Evolutionary conservation across 35 echinoderm and acorn worm species (phyloP).

Genomic region (Nesometra sesokonis): DNA sequence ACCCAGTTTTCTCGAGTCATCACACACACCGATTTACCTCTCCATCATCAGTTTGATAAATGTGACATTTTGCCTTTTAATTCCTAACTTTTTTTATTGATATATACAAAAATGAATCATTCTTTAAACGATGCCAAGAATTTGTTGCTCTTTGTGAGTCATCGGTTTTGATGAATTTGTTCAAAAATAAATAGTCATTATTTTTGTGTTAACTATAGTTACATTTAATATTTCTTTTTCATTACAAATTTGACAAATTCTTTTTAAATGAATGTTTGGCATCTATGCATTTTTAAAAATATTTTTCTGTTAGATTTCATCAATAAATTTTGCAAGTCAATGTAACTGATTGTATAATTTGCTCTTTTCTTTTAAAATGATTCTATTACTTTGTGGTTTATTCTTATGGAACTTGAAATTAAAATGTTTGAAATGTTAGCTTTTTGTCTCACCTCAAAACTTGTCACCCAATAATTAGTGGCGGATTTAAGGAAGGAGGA

Average conservation of each 20-base stretch:
- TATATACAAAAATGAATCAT: neutral
- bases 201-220: neutral
- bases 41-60: neutral
- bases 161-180: neutral
- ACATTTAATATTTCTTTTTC: neutral
- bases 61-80: neutral
- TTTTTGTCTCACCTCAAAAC: too few species aligned
- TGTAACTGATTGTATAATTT: too few species aligned
- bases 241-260: neutral
- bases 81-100: neutral
- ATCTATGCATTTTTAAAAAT: too few species aligned
- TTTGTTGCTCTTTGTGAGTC: neutral
- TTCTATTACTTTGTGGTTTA: too few species aligned
- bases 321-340: too few species aligned
- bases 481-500: too few species aligned
- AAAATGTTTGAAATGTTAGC: too few species aligned
- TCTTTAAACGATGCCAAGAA: neutral
- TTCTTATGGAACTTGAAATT: too few species aligned
- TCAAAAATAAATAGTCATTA: neutral
- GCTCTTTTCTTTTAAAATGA: too few species aligned
- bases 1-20: neutral
- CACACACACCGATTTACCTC: neutral
- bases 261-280: too few species aligned
- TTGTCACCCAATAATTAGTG: too few species aligned
- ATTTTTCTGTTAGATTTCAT: too few species aligned